phyloP scores from a whole-genome alignment of 2,888 invertebrate species.

The Augiades crinisus region DNA sequence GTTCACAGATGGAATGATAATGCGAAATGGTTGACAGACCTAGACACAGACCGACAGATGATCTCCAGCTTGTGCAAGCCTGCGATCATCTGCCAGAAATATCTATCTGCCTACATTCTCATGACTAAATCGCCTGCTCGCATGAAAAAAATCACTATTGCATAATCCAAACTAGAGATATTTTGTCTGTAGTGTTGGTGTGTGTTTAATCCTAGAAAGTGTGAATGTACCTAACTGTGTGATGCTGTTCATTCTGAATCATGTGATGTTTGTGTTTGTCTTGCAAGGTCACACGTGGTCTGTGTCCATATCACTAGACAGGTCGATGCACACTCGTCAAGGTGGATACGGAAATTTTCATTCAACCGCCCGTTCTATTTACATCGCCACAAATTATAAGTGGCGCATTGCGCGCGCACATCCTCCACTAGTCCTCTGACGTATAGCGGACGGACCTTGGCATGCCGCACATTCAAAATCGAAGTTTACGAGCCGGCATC shows the following conservation, averaged over 20 bases:
- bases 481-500: slow-evolving; percentile 37
- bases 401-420: slow-evolving; percentile 63
- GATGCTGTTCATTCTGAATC: slow-evolving; percentile 48
- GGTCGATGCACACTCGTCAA: slow-evolving; percentile 74
- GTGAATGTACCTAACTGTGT: slow-evolving; percentile 54
- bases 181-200: slow-evolving; percentile 25
- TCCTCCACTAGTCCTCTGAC: slow-evolving; percentile 67
- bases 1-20: slow-evolving; percentile 55
- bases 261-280: slow-evolving; percentile 58
- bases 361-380: slow-evolving; percentile 75
- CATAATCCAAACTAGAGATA: slow-evolving; percentile 31
- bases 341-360: slow-evolving; percentile 73
- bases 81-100: slow-evolving; percentile 32
- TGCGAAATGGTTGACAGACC: slow-evolving; percentile 33
- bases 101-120: slow-evolving; percentile 32
- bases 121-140: slow-evolving; percentile 27
- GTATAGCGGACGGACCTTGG: slow-evolving; percentile 58
- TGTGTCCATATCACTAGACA: slow-evolving; percentile 58
- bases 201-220: slow-evolving; percentile 24
- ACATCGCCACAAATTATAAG: slow-evolving; percentile 66
- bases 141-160: slow-evolving; percentile 32
- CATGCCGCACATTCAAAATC: slow-evolving; percentile 41
- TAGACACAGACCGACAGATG: slow-evolving; percentile 14
- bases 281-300: slow-evolving; percentile 71
- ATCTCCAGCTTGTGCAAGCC: slow-evolving; percentile 22